Base-by-base conservation (phyloP, 2,888 invertebrate species). In the Cyaniris semiargus region DNA sequence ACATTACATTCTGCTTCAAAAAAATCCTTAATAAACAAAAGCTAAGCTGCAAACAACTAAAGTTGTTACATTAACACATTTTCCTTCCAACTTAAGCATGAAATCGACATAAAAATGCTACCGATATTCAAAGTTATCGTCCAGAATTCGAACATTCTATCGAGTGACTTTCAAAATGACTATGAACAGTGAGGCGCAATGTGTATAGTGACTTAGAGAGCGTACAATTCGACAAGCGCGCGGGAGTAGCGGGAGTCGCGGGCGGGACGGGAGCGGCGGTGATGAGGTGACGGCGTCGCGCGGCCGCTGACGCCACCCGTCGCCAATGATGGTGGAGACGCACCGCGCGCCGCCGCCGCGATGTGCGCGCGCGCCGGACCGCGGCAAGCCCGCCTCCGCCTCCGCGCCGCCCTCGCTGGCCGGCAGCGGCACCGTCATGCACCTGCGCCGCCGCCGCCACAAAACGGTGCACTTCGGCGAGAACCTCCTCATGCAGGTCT, bases 391-490 rank as follows among this genome's bases (percentile, higher is more conserved):
- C 83, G 86, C 87, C 82, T 95, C 95, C 83, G 94, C 91, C 82
- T 95, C 95, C 83, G 95, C 95, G 81, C 95, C 95, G 81, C 88
- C 93, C 81, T 95, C 95, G 83, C 91, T 90, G 83, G 90, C 90
- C 84, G 94, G 93, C 87, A 91, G 92, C 85, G 90, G 89, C 84
- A 91, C 89, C 83, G 88, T 89, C 82, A 93, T 96, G 86, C 95
- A 95, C 83, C 92, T 96, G 79, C 96, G 96, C 77, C 95, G 96
- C 78, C 95, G 96, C 77, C 95, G 96, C 79, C 96, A 96, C 91
- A 96, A 96, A 90, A 96, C 96, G 76, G 96, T 97, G 76, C 96
- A 96, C 89, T 97, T 97, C 86, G 96, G 96, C 79, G 96, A 96
- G 86, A 96, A 96, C 88, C 94, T 96, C 44, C 88, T 96, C 82